Conservation (phyloP, 2,113 vertebrate genomes). For the Oostethus manadensis region DNA sequence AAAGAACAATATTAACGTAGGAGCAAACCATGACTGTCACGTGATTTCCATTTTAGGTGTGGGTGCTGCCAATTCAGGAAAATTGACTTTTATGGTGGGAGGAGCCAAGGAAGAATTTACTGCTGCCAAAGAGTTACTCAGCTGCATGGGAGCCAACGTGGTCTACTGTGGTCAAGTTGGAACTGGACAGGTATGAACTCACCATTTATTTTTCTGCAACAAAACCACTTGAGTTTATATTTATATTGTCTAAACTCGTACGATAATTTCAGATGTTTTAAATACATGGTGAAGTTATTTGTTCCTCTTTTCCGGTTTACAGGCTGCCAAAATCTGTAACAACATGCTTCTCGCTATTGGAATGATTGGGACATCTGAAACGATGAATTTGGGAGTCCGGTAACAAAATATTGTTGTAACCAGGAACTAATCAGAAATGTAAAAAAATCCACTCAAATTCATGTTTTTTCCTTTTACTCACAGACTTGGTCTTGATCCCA, state of each 20-base stretch:
- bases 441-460: neutral
- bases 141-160: slow-evolving; percentile 93
- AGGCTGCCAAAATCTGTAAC: slow-evolving; percentile 99
- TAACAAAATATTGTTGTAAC: slow-evolving; percentile 36
- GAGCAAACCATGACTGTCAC: slow-evolving; percentile 2
- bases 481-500: slow-evolving; percentile 97
- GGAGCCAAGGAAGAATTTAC: slow-evolving; percentile 92
- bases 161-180: slow-evolving; percentile 93
- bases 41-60: slow-evolving; percentile 75
- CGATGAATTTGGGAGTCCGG: slow-evolving; percentile 99
- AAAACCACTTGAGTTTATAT: neutral
- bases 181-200: slow-evolving; percentile 84
- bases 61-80: slow-evolving; percentile 89
- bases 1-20: neutral
- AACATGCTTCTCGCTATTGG: slow-evolving; percentile 97
- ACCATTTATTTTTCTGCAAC: neutral
- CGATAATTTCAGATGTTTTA: no score
- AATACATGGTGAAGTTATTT: neutral
- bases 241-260: neutral
- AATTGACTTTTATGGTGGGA: slow-evolving; percentile 98
- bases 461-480: slow-evolving; percentile 58
- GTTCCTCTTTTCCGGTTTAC: slow-evolving; percentile 28
- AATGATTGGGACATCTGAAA: slow-evolving; percentile 96
- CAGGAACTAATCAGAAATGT: neutral
- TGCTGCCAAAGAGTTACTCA: slow-evolving; percentile 88